Evolutionary conservation across 2,888 invertebrate genomes (phyloP), one percentile per base, ranked within the genome.

Genomic region (Andrena bucephala): DNA sequence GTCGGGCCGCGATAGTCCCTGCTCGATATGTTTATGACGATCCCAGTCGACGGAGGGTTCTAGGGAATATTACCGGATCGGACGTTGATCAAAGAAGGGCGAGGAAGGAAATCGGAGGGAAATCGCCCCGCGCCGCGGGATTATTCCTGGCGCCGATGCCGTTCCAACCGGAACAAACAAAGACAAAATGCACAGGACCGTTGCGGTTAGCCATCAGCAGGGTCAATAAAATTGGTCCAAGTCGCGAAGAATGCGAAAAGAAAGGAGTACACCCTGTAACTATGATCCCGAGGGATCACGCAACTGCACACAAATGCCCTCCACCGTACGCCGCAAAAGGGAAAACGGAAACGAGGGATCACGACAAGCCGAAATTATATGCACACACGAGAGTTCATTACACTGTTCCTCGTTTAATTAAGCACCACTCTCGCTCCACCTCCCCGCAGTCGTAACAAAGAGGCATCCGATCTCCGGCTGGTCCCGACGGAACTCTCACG

Each of bases 1-100:
- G 93, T 93, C 92, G 86, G 88, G 88, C 87, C 85, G 88, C 85
- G 87, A 85, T 82, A 83, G 79, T 82, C 71, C 71, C 69, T 72
- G 89, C 86, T 85, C 90, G 91, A 92, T 92, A 92, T 91, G 92
- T 94, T 94, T 93, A 93, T 92, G 93, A 92, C 91, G 88, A 86
- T 86, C 79, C 71, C 69, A 31, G 65, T 36, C 76, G 82, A 54
- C 69, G 54, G 52, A 71, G 78, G 70, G 77, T 75, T 60, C 42
- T 36, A 10, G 3, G 59, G 67, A 27, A 66, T 54, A 70, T 77
- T 77, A 54, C 77, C 65, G 74, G 81, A 67, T 81, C 85, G 76
- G 31, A 24, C 70, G 62, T 74, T 48, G 68, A 73, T 77, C 57
- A 33, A 69, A 42, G 57, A 63, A 76, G 62, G 50, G 52, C 31